A percentile compares a stretch with the other conserved stretches of the same genome.
phyloP scores from a whole-genome alignment of 1,140 invertebrate genomes.

The Drosophila novamexicana region DNA sequence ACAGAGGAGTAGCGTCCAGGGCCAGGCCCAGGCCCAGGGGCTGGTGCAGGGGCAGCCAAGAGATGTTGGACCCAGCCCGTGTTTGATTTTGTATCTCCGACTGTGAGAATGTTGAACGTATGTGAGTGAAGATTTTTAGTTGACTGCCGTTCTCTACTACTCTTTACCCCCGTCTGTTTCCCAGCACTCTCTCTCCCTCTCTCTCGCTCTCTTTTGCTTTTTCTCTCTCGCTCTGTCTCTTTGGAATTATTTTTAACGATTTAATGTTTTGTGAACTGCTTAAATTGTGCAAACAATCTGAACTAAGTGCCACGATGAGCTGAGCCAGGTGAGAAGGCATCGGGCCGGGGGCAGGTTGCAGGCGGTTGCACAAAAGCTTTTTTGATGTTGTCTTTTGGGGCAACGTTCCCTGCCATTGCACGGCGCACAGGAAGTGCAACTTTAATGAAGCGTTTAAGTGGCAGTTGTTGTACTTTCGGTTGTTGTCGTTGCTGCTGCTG shows the following conservation, averaged over 20 bases:
- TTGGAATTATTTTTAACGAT: slow-evolving; percentile 72
- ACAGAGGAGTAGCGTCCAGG: slow-evolving; percentile 9
- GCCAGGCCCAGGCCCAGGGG: not conserved
- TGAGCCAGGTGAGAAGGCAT: slow-evolving; percentile 23
- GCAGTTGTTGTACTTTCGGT: slow-evolving; percentile 51
- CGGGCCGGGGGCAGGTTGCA: slow-evolving; percentile 14
- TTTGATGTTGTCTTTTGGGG: slow-evolving; percentile 63
- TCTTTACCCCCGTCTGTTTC: slow-evolving; percentile 5
- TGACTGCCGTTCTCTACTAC: slow-evolving; percentile 21
- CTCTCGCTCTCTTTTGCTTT: slow-evolving; percentile 17
- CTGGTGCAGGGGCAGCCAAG: slow-evolving; percentile 11
- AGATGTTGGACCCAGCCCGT: slow-evolving; percentile 19
- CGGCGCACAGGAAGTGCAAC: slow-evolving; percentile 73
- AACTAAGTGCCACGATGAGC: slow-evolving; percentile 72
- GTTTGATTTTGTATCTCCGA: slow-evolving; percentile 44
- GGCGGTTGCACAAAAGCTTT: slow-evolving; percentile 62
- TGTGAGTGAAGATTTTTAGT: slow-evolving; percentile 41
- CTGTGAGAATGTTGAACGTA: slow-evolving; percentile 62
- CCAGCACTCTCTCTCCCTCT: slow-evolving; percentile 18
- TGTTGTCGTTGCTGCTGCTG: slow-evolving; percentile 17
- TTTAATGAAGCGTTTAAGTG: slow-evolving; percentile 82
- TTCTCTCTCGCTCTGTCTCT: slow-evolving; percentile 21
- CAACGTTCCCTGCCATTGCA: slow-evolving; percentile 24
- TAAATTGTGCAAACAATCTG: slow-evolving; percentile 83
- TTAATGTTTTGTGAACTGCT: slow-evolving; percentile 81